These are phyloP conservation scores for Coptotermes formosanus DNA, from an alignment of 1,140 invertebrate species.

Conservation along the genomic window DNA sequence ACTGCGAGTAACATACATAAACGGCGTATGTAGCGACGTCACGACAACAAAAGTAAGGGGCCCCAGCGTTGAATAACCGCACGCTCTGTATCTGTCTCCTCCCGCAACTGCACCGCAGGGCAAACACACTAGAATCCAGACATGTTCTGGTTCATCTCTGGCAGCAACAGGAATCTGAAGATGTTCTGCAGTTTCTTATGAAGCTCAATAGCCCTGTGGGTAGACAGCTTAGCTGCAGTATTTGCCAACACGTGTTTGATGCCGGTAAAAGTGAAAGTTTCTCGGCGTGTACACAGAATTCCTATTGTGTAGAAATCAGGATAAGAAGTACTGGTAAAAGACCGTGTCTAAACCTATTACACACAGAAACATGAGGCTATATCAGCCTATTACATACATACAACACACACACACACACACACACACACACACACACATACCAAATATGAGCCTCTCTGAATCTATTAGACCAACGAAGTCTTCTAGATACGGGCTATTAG, in stretches of 20 bases:
- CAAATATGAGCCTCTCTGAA: no score
- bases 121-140: neutral
- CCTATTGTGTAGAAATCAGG: no score
- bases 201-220: neutral
- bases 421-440: no score
- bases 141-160: neutral
- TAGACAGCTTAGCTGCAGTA: neutral
- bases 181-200: neutral
- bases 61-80: neutral
- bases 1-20: neutral
- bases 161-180: neutral
- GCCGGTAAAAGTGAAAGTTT: neutral
- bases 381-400: no score
- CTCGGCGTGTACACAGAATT: no score
- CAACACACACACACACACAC: no score
- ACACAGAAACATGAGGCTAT: no score
- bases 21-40: neutral
- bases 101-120: neutral
- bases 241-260: neutral
- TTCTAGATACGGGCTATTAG: no score
- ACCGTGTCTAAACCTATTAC: no score
- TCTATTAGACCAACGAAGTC: no score
- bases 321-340: no score
- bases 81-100: neutral
- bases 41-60: neutral